Percentiles rank a stretch among this genome's conserved stretches.
Conservation (phyloP, 2,113 vertebrate genomes). For the Plecotus auritus region DNA sequence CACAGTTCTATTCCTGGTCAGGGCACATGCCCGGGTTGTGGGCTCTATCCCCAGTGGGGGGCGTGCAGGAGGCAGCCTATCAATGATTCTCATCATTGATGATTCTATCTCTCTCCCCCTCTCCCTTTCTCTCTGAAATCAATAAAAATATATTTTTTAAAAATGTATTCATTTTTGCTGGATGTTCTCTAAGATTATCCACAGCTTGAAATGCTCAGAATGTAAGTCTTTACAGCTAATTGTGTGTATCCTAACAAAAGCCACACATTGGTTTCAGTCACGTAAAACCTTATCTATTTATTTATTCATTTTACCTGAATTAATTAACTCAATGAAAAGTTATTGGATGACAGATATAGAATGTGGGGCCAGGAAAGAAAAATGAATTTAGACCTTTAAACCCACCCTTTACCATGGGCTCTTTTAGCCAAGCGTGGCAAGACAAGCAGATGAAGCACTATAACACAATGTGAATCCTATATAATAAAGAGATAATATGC, state of each 20-base stretch:
- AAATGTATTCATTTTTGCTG: neutral
- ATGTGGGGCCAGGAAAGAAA: neutral
- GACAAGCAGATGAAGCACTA: slow-evolving; percentile 25
- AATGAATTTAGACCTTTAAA: slow-evolving; percentile 24
- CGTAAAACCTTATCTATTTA: neutral
- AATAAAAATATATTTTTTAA: no score
- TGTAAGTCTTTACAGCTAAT: neutral
- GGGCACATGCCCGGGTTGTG: no score
- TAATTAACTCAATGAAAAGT: neutral
- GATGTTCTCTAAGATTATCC: neutral
- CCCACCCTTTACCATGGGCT: neutral
- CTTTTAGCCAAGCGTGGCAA: neutral
- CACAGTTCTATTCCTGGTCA: no score
- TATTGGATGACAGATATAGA: neutral
- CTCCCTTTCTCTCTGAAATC: no score
- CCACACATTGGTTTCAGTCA: neutral
- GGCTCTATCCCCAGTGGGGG: no score
- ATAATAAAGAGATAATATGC: no score
- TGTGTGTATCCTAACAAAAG: neutral
- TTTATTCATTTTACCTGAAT: neutral
- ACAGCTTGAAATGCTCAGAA: neutral
- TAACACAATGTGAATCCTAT: neutral
- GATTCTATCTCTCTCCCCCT: no score
- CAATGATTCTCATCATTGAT: no score
- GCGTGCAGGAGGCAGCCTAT: no score